Evolutionary conservation across 2,113 vertebrate species (phyloP).

Genomic region (Capra hircus): DNA sequence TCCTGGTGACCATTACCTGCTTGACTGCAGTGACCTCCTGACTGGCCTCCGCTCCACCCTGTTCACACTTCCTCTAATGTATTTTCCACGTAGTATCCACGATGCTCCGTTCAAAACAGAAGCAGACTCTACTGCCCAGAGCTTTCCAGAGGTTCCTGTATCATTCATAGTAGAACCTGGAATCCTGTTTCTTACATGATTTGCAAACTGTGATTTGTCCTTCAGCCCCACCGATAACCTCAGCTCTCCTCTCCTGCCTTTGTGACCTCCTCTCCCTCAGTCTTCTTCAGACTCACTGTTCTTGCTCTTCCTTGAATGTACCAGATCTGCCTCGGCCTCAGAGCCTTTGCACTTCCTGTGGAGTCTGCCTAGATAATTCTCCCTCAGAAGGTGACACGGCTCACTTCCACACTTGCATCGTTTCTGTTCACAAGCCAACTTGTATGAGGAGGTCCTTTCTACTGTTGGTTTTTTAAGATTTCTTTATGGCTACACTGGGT

Average conservation of each 20-base stretch:
- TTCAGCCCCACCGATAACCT: neutral
- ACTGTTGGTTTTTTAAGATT: neutral
- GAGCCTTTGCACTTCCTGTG: neutral
- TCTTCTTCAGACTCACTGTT: too few species aligned
- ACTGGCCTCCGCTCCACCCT: neutral
- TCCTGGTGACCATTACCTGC: neutral
- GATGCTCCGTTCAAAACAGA: neutral
- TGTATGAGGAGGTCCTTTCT: neutral
- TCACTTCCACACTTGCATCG: neutral
- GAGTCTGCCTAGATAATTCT: neutral
- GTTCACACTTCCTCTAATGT: neutral
- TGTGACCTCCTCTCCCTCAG: neutral
- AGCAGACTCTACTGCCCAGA: neutral
- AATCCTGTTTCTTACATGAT: neutral
- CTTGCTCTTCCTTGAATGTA: neutral
- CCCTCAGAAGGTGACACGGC: neutral
- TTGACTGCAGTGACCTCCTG: neutral
- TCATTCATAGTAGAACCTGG: neutral
- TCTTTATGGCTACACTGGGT: neutral
- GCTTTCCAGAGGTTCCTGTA: neutral
- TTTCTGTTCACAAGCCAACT: neutral
- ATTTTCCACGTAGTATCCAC: neutral
- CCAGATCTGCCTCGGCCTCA: neutral
- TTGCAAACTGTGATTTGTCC: neutral
- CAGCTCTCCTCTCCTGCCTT: neutral